Conservation (phyloP, 2,888 invertebrate species). For the Drosophila longiperda region DNA sequence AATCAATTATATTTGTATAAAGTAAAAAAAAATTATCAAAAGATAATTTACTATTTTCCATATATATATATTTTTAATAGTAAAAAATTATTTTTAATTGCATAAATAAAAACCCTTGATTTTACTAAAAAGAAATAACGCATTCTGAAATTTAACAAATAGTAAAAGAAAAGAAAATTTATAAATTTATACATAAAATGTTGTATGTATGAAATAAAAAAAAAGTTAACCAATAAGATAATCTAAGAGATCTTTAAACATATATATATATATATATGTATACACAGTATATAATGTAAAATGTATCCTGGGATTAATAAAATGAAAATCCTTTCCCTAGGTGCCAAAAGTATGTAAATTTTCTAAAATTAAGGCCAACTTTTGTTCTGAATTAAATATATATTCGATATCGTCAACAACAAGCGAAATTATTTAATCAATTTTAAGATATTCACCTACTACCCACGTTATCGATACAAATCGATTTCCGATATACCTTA, state of each 20-base stretch:
- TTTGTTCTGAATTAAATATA: neutral
- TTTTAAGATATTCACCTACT: neutral
- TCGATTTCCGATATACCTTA: neutral
- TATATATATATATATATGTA: too few species aligned
- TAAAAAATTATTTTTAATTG: neutral
- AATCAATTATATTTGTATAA: neutral
- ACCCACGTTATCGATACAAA: neutral
- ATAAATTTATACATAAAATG: neutral
- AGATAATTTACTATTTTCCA: neutral
- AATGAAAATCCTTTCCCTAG: neutral
- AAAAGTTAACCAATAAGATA: neutral
- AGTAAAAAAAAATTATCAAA: neutral
- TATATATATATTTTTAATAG: too few species aligned
- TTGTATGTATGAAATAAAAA: neutral
- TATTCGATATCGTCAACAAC: neutral
- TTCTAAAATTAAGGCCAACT: too few species aligned
- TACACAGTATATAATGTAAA: neutral
- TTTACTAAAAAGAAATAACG: neutral
- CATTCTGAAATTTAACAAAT: neutral
- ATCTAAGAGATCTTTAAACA: neutral
- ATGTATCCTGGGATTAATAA: neutral
- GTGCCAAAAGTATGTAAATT: too few species aligned
- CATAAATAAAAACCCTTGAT: neutral
- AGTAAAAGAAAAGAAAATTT: neutral
- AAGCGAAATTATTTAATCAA: neutral